Evolutionary conservation across 2,113 vertebrate genomes (phyloP), one percentile per base, ranked within the genome.

Genomic region (Gavia stellata): DNA sequence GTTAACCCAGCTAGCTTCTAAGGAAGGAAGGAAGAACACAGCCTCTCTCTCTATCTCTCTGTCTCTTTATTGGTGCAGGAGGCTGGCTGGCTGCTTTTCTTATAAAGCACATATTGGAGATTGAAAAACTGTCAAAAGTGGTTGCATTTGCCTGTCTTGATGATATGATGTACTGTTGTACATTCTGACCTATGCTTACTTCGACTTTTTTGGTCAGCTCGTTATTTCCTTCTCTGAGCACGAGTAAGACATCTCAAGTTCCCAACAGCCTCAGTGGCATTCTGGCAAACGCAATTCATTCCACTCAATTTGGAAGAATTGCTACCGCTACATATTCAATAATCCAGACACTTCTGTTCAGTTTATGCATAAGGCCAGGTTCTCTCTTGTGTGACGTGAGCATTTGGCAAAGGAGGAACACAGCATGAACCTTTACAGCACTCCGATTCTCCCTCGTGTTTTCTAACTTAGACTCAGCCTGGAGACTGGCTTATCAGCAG

Each of bases 331-430:
- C 28, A 29, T 9, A 61, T 29, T 65, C 87, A 86, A 50, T n/a
- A 83, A 83, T 53, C 17, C 38, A 44, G 74, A 38, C 26, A 17
- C 36, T 62, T 71, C 40, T 59, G 20, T n/a, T 44, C 3, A 5
- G 70, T 34, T 89, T 40, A 61, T 1, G 0, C 0, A 0, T 0
- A 31, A 47, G 83, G 12, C 52, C 73, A 72, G 44, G 31, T 33
- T 72, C 28, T 73, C 38, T 56, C 53, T 29, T 40, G 31, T 10
- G 34, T 21, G 68, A 58, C 9, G 0, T 8, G 59, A 90, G 29
- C 21, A 38, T 29, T 40, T 42, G 28, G 40, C 63, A 89, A 71
- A 94, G 7, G 31, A 67, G 23, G 31, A 81, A 58, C 5, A 11
- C 14, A 59, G 40, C 75, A 28, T 0, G 25, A 78, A 17, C 49